Conservation (phyloP, 2,113 vertebrate species). For the Oreotrochilus melanogaster region DNA sequence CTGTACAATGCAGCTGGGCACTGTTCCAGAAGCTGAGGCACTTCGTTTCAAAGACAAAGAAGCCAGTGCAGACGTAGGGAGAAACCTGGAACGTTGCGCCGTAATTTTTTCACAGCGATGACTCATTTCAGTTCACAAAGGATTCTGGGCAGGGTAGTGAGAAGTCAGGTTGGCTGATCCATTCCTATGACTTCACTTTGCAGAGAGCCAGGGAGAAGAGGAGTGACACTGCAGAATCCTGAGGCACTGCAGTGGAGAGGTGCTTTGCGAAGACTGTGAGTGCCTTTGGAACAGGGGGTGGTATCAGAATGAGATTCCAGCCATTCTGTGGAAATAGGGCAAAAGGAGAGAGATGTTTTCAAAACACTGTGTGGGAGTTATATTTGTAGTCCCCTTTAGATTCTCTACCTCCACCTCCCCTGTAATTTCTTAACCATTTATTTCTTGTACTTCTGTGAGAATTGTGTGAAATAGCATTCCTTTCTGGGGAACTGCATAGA, state of each 20-base stretch:
- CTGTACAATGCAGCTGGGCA: conserved; percentile 46
- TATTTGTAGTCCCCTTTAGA: conserved; percentile 48
- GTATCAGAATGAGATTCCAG: conserved; percentile 42
- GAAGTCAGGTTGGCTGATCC: conserved; percentile 80
- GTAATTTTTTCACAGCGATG: conserved; percentile 79
- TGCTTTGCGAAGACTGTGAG: conserved; percentile 61
- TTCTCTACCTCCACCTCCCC: neutral
- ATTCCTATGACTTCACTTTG: conserved; percentile 82
- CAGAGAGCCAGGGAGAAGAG: conserved; percentile 76
- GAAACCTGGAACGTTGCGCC: conserved; percentile 64
- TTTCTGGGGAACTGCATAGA: conserved; percentile 15
- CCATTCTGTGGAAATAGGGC: conserved; percentile 27
- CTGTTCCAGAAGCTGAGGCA: conserved; percentile 47
- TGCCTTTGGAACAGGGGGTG: conserved; percentile 45
- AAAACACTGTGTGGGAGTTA: conserved; percentile 52
- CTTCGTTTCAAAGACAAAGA: conserved; percentile 78
- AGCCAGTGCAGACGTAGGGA: conserved; percentile 53
- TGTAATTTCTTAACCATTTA: conserved; percentile 60
- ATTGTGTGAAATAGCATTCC: conserved; percentile 1
- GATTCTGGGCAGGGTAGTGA: conserved; percentile 82
- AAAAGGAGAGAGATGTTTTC: conserved; percentile 20
- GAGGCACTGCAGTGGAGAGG: conserved; percentile 73
- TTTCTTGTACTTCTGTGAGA: conserved; percentile 27
- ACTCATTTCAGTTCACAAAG: conserved; percentile 83
- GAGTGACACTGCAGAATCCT: conserved; percentile 79